Base-by-base conservation (phyloP, 2,113 vertebrate genomes). In the Dunckerocampus dactyliophorus region DNA sequence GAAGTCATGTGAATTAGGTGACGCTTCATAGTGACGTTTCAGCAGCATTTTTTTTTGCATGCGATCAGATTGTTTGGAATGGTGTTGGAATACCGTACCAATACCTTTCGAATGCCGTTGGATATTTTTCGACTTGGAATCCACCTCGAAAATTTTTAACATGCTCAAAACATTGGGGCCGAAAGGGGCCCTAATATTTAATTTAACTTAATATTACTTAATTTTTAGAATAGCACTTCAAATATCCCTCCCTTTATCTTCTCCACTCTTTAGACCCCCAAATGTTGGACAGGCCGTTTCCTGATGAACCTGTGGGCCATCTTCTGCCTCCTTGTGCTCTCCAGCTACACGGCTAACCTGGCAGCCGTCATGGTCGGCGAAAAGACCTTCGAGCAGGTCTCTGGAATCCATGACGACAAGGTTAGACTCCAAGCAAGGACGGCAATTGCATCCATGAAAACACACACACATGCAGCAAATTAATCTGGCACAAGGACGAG, bases 221-320 rank as follows among this genome's bases (percentile, higher is more conserved):
- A 28, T 28, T 6, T 49, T 49, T 49, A 10, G 2, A 49, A 19
- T 47, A n/a, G 6, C 47, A 17, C 17, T 2, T 19, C 2, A 12
- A 49, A 49, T 49, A 49, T 10, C 15, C 13, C 47, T 7, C 15
- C 20, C 7, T 22, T 63, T 55, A 22, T 15, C 58, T 3, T 50
- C n/a, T 62, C 28, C 57, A 1, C 15, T 52, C 47, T 49, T 13
- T 75, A 89, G 92, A 97, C 94, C 0, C 96, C 97, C 54, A 98
- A 98, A 77, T 98, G 96, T 76, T 95, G 95, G 90, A 96, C 97
- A 0, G 95, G 96, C 0, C 93, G 97, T 19, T 94, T 99, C 75
- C 90, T 99, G 68, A 97, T 99, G 97, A 98, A 97, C 86, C 93
- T 99, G 4, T 98, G 96, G 96, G 95, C 97, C 69, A 95, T 98